These are phyloP conservation scores for Aphidius gifuensis DNA, from an alignment of 1,140 invertebrate species.

Conservation along the genomic window DNA sequence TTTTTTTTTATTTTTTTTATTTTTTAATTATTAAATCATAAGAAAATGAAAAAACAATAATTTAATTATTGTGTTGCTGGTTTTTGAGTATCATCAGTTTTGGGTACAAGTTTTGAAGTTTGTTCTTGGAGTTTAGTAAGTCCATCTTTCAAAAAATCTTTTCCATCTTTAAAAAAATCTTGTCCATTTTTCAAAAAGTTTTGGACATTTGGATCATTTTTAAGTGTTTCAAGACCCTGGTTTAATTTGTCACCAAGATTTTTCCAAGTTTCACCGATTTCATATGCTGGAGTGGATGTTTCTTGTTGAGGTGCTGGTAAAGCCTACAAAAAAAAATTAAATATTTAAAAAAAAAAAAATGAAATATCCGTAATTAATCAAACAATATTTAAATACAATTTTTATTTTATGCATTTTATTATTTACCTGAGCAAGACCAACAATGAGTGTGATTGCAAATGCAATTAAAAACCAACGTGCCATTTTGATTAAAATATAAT, in stretches of 20 bases:
- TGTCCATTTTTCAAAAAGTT: constrained; percentile 1
- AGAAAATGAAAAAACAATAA: background rate
- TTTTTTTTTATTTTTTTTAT: too few relatives aligned
- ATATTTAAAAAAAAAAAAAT: background rate
- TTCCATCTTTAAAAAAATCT: constrained; percentile 18
- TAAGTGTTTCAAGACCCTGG: constrained; percentile 22
- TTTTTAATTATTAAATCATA: background rate
- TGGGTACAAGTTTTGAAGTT: constrained; percentile 22
- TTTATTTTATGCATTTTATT: background rate
- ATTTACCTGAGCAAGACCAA: constrained; percentile 31
- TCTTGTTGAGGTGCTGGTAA: constrained; percentile 14
- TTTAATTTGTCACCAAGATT: constrained; percentile 12
- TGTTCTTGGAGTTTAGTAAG: constrained; percentile 18
- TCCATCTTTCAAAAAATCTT: constrained; percentile 13
- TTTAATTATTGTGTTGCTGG: background rate
- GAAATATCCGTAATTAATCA: background rate
- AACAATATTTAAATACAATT: background rate
- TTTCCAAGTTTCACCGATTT: constrained; percentile 19
- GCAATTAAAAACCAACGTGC: constrained; percentile 26
- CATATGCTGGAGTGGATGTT: background rate
- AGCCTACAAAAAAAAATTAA: constrained; percentile 16
- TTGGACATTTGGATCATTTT: constrained; percentile 4
- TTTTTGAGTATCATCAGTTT: constrained; percentile 17
- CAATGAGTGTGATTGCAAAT: constrained; percentile 19
- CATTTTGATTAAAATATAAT: constrained; percentile 23